Percentiles rank a stretch among this genome's conserved stretches.
These are phyloP conservation scores for Dicerorhinus sumatrensis DNA, from an alignment of 2,113 vertebrate species.

Conservation along the genomic window DNA sequence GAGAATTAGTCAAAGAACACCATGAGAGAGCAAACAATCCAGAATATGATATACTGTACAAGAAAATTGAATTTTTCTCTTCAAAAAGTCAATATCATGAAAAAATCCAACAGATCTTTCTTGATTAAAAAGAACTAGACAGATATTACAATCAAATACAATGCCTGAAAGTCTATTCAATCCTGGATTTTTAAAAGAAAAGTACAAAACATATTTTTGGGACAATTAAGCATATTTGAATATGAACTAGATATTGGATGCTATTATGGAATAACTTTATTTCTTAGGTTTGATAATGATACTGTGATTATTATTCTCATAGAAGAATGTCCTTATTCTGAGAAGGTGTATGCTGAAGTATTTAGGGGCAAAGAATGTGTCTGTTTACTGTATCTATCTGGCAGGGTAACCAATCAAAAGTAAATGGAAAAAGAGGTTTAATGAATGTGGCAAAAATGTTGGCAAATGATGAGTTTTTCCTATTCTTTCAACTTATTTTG, in stretches of 20 bases:
- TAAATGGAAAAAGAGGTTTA: neutral
- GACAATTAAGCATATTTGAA: conserved; percentile 5
- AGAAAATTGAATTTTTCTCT: neutral
- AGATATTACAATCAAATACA: neutral
- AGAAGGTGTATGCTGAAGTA: neutral
- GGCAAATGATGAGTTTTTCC: neutral
- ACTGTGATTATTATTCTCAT: neutral
- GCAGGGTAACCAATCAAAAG: neutral
- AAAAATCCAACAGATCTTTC: neutral
- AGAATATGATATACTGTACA: neutral
- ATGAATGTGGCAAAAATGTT: neutral
- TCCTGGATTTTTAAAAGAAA: neutral
- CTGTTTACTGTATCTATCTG: neutral
- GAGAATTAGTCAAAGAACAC: neutral
- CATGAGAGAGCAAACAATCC: neutral
- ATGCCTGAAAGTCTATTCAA: neutral
- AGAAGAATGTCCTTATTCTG: neutral
- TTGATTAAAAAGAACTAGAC: neutral
- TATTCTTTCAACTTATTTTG: neutral
- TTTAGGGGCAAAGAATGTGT: neutral
- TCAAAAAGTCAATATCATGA: neutral
- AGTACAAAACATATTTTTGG: neutral
- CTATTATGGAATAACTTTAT: neutral
- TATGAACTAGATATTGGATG: conserved; percentile 1
- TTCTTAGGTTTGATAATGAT: conserved; percentile 4